Conservation (phyloP, 1,140 invertebrate genomes). For the Periplaneta americana region DNA sequence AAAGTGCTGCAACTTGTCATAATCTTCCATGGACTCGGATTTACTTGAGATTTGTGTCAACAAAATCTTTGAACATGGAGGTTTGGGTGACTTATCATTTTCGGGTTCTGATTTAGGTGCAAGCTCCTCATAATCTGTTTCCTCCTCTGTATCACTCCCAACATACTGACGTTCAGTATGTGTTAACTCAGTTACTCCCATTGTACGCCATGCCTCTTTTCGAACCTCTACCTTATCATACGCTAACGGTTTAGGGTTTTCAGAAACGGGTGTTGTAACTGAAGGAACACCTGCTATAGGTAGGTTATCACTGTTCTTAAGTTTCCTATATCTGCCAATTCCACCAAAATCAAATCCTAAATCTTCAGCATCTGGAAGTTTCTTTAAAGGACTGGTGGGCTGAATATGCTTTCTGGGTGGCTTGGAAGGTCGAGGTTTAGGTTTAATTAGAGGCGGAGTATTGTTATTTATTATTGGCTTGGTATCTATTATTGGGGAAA, state of each 20-base stretch:
- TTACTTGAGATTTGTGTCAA: slow-evolving; percentile 6
- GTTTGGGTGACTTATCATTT: not conserved
- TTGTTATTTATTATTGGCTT: not conserved
- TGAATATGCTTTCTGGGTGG: slow-evolving; percentile 16
- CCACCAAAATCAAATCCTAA: not conserved
- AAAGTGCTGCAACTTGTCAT: slow-evolving; percentile 75
- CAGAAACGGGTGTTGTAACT: not conserved
- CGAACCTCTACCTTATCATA: slow-evolving; percentile 65
- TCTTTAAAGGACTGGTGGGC: not conserved
- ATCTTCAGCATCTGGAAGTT: not conserved
- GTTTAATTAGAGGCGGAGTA: not conserved
- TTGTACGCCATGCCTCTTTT: slow-evolving; percentile 69
- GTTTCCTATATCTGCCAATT: not conserved
- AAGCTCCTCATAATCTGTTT: slow-evolving; percentile 18
- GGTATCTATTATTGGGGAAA: not conserved
- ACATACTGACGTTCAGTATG: slow-evolving; percentile 46
- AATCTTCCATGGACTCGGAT: slow-evolving; percentile 32
- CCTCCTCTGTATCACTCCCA: slow-evolving; percentile 24
- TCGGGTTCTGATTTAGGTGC: not conserved
- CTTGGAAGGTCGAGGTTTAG: slow-evolving; percentile 16
- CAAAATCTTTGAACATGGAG: slow-evolving; percentile 7
- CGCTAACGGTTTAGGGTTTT: not conserved
- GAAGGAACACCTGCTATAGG: not conserved
- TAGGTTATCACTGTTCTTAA: not conserved
- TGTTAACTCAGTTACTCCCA: slow-evolving; percentile 62